phyloP scores from a whole-genome alignment of 1,140 invertebrate species.

The Pectinophora gossypiella region DNA sequence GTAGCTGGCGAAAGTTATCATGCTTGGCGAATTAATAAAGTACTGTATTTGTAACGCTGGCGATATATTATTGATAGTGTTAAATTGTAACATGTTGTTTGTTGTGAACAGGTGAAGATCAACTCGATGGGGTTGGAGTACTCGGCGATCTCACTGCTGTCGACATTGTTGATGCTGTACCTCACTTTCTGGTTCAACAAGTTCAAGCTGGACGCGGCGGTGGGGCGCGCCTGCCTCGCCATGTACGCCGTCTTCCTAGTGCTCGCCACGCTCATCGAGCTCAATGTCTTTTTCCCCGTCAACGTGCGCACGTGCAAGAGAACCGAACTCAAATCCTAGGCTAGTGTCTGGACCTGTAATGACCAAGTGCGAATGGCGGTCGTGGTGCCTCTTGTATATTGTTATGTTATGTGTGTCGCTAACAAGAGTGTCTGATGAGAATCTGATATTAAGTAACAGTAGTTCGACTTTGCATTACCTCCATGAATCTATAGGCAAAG shows the following conservation, averaged over 20 bases:
- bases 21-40: not conserved
- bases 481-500: no score
- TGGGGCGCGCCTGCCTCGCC: conserved; percentile 85
- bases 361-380: conserved; percentile 19
- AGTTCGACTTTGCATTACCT: no score
- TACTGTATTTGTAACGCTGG: not conserved
- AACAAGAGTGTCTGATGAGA: no score
- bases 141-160: conserved; percentile 87
- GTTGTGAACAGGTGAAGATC: conserved; percentile 74
- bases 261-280: conserved; percentile 89
- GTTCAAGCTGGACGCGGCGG: conserved; percentile 87
- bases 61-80: not conserved
- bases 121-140: conserved; percentile 90
- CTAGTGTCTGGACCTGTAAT: conserved; percentile 18
- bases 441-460: no score
- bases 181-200: conserved; percentile 87
- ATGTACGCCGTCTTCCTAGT: conserved; percentile 91
- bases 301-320: conserved; percentile 87
- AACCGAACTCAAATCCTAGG: conserved; percentile 55
- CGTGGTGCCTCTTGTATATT: conserved; percentile 17
- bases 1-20: not conserved
- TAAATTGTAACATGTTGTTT: conserved; percentile 10
- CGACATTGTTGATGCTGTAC: conserved; percentile 88
- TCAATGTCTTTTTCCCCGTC: conserved; percentile 92
- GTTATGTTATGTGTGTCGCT: conserved; percentile 5